phyloP scores from a whole-genome alignment of 2,113 vertebrate species.

The Triplophysa dalaica region DNA sequence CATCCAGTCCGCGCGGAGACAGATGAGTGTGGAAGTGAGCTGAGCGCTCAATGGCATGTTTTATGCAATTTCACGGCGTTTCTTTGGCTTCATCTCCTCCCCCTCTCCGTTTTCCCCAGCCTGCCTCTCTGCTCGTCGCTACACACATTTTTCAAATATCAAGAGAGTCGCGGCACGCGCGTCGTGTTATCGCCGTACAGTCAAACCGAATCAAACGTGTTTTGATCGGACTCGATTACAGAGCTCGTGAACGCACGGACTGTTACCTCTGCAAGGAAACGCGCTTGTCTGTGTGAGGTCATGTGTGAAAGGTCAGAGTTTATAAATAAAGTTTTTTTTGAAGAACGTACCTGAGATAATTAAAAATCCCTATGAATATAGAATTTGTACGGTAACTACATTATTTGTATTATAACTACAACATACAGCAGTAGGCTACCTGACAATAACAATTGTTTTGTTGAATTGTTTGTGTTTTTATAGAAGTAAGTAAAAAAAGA shows the following conservation, averaged over 20 bases:
- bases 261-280: background rate
- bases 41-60: slow-evolving; percentile 58
- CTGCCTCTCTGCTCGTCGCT: slow-evolving; percentile 17
- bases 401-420: no score
- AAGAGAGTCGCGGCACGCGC: slow-evolving; percentile 51
- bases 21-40: slow-evolving; percentile 46
- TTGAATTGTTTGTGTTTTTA: no score
- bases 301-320: background rate
- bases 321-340: background rate
- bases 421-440: no score
- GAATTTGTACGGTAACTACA: no score
- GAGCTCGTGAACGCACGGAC: background rate
- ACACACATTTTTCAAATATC: slow-evolving; percentile 25
- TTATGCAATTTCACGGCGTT: slow-evolving; percentile 60
- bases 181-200: background rate
- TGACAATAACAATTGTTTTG: no score
- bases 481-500: no score
- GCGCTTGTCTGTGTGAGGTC: no score
- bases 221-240: background rate
- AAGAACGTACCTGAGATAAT: no score
- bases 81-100: slow-evolving; percentile 54
- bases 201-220: background rate
- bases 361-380: no score
- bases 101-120: slow-evolving; percentile 38
- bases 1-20: slow-evolving; percentile 45